These are phyloP conservation scores for Phyllotis vaccarum DNA, from an alignment of 2,797 vertebrate species.

Conservation along the genomic window DNA sequence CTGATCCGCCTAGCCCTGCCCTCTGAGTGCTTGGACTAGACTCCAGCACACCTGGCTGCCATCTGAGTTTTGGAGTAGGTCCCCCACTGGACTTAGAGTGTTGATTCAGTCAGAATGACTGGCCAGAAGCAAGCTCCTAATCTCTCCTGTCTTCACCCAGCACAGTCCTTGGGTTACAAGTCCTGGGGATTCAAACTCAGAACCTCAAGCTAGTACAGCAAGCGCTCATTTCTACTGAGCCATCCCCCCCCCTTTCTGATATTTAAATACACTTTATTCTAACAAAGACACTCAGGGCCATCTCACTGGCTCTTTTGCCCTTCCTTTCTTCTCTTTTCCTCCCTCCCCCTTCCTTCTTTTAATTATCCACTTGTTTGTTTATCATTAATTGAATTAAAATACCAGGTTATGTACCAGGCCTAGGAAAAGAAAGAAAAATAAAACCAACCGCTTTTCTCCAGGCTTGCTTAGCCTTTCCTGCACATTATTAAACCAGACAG, in stretches of 20 bases:
- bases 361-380: conserved; percentile 52
- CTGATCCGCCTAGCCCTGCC: not conserved
- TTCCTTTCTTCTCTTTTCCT: not conserved
- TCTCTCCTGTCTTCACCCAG: not conserved
- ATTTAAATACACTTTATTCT: conserved; percentile 63
- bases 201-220: not conserved
- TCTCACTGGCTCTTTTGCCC: not conserved
- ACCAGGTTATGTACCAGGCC: conserved; percentile 13
- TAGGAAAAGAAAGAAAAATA: not conserved
- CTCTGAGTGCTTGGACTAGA: not conserved
- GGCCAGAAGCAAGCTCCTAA: not conserved
- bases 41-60: not conserved
- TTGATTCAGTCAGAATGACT: not conserved
- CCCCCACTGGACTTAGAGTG: not conserved
- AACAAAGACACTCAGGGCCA: not conserved
- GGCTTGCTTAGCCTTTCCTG: conserved; percentile 29
- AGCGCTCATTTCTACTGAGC: not conserved
- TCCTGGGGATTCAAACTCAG: not conserved
- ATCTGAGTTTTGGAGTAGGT: not conserved
- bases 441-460: conserved; percentile 50
- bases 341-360: not conserved
- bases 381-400: conserved; percentile 45
- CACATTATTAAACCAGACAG: conserved; percentile 50
- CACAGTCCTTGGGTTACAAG: not conserved
- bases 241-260: not conserved